A percentile compares a stretch with the other conserved stretches of the same genome.
Conservation (phyloP, 1,140 invertebrate genomes). For the Pristionchus pacificus region DNA sequence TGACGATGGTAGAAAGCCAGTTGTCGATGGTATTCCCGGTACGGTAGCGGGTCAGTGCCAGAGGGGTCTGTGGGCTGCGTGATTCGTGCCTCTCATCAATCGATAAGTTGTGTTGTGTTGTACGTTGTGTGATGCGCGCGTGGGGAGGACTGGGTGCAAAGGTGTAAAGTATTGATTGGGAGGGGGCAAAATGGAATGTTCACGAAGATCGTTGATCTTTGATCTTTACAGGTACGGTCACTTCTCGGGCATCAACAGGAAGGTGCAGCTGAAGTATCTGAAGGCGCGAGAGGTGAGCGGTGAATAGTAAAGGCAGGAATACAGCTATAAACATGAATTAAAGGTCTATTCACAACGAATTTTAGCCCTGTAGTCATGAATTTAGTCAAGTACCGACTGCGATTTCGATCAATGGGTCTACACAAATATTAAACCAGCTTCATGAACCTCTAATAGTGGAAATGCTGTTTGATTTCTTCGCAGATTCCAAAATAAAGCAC, state of each 20-base stretch:
- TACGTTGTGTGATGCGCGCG: not conserved
- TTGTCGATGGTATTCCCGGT: too few species aligned
- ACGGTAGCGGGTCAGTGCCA: not conserved
- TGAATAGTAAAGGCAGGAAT: slow-evolving; percentile 69
- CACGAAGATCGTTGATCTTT: too few species aligned
- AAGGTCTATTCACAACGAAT: not conserved
- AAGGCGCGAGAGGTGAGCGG: slow-evolving; percentile 62
- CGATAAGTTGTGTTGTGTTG: slow-evolving; percentile 9
- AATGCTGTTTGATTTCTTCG: too few species aligned
- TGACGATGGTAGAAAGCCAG: too few species aligned
- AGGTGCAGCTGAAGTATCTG: slow-evolving; percentile 99
- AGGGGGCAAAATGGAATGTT: too few species aligned
- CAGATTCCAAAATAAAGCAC: too few species aligned
- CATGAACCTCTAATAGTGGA: too few species aligned
- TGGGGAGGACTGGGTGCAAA: slow-evolving; percentile 1
- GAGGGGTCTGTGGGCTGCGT: not conserved
- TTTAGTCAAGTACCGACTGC: too few species aligned
- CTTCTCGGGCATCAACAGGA: slow-evolving; percentile 98
- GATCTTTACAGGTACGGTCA: slow-evolving; percentile 81
- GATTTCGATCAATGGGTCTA: too few species aligned
- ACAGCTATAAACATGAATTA: slow-evolving; percentile 13
- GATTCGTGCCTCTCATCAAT: not conserved
- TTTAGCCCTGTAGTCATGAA: too few species aligned
- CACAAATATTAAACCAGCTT: too few species aligned
- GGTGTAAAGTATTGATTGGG: too few species aligned